These are phyloP conservation scores for Myotis myotis DNA, from an alignment of 2,797 vertebrate genomes.

Conservation along the genomic window DNA sequence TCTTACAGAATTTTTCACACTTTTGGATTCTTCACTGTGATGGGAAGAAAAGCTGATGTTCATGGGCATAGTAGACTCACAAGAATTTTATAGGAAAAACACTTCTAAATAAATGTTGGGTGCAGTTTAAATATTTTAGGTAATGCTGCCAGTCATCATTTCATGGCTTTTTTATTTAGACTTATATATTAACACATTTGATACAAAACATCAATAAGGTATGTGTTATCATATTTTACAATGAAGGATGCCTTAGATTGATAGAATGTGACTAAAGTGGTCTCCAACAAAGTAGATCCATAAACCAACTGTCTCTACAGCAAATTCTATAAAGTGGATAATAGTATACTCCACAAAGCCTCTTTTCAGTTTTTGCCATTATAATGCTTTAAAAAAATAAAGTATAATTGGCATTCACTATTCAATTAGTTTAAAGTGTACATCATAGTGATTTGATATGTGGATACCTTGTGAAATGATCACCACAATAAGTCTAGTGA, in stretches of 20 bases:
- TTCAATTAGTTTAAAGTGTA: neutral
- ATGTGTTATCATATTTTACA: neutral
- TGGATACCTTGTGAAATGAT: neutral
- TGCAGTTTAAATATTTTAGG: neutral
- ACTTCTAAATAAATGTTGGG: constrained; percentile 26
- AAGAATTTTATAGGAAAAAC: neutral
- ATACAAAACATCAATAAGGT: neutral
- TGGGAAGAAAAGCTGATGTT: neutral
- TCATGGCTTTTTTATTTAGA: constrained; percentile 35
- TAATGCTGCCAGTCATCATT: neutral
- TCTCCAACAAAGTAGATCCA: neutral
- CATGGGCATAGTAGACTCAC: neutral
- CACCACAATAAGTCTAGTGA: neutral
- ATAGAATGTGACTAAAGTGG: neutral
- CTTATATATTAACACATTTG: neutral
- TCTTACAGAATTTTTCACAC: neutral
- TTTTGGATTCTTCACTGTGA: neutral
- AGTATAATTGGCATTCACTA: neutral
- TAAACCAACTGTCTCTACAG: neutral
- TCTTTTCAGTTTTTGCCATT: neutral
- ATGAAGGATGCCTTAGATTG: neutral
- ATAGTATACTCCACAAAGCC: neutral
- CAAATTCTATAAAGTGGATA: neutral
- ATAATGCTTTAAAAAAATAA: neutral
- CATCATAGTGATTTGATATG: neutral